Conservation (phyloP, 1,140 invertebrate genomes). For the Zaprionus ornatus region DNA sequence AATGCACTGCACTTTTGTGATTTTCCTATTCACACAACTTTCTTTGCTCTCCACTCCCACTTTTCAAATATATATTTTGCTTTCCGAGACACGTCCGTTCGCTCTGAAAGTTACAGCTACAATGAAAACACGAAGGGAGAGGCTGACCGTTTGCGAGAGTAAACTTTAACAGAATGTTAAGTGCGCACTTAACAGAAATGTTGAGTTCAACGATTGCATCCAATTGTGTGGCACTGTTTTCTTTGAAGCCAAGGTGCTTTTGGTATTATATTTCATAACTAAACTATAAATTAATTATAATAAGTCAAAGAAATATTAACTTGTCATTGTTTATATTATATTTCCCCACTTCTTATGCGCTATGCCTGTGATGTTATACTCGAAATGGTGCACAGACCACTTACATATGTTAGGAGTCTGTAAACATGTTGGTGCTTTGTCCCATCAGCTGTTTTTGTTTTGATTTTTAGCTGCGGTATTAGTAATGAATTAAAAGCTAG, state of each 20-base stretch:
- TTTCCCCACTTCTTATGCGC: not conserved
- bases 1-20: conserved; percentile 46
- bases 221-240: not conserved
- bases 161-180: conserved; percentile 29
- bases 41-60: conserved; percentile 47
- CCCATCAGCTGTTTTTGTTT: conserved; percentile 38
- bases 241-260: not conserved
- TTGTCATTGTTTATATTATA: not conserved
- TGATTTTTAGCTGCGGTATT: conserved; percentile 16
- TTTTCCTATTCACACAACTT: conserved; percentile 51
- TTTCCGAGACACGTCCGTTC: conserved; percentile 22
- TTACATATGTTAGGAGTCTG: no score
- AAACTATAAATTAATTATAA: not conserved
- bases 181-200: conserved; percentile 1
- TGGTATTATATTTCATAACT: not conserved
- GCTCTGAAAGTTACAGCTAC: conserved; percentile 28
- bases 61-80: conserved; percentile 4
- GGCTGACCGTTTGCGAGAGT: not conserved
- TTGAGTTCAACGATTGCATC: not conserved
- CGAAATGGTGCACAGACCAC: conserved; percentile 15
- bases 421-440: not conserved
- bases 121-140: conserved; percentile 27
- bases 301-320: not conserved
- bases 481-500: not conserved
- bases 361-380: conserved; percentile 9